Percentiles rank a stretch among this genome's conserved stretches.
Evolutionary conservation across 1,140 invertebrate species (phyloP).

Genomic region (Drosophila tristis): DNA sequence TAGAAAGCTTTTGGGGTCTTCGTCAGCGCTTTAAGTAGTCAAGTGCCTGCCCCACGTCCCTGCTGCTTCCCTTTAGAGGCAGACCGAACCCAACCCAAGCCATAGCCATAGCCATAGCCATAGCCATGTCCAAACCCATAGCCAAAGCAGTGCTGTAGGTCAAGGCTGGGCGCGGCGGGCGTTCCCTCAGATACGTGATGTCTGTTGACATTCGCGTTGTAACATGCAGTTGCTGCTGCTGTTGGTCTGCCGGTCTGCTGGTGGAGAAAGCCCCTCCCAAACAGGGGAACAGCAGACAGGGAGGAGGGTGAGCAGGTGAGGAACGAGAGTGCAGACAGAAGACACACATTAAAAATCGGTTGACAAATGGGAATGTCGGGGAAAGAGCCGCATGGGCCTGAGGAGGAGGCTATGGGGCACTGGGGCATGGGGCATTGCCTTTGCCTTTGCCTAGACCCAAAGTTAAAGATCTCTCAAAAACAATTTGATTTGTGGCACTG

Average conservation of each 20-base stretch:
- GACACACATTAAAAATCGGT: constrained; percentile 12
- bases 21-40: too few species aligned
- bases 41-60: not conserved
- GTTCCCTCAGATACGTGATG: constrained; percentile 62
- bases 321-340: too few species aligned
- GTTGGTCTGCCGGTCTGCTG: not conserved
- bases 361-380: too few species aligned
- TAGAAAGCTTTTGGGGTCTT: too few species aligned
- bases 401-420: too few species aligned
- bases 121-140: constrained; percentile 21
- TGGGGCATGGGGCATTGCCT: too few species aligned
- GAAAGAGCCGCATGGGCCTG: too few species aligned
- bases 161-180: constrained; percentile 78
- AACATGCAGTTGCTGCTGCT: constrained; percentile 19
- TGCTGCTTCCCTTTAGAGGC: not conserved
- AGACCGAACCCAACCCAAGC: not conserved
- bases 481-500: constrained; percentile 69
- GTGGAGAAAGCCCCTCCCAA: constrained; percentile 21
- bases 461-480: constrained; percentile 42
- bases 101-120: not conserved
- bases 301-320: too few species aligned
- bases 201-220: constrained; percentile 35
- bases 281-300: too few species aligned
- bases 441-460: too few species aligned
- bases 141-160: constrained; percentile 73